These are phyloP conservation scores for Oryzias celebensis DNA, from an alignment of 2,113 vertebrate species.

Conservation along the genomic window DNA sequence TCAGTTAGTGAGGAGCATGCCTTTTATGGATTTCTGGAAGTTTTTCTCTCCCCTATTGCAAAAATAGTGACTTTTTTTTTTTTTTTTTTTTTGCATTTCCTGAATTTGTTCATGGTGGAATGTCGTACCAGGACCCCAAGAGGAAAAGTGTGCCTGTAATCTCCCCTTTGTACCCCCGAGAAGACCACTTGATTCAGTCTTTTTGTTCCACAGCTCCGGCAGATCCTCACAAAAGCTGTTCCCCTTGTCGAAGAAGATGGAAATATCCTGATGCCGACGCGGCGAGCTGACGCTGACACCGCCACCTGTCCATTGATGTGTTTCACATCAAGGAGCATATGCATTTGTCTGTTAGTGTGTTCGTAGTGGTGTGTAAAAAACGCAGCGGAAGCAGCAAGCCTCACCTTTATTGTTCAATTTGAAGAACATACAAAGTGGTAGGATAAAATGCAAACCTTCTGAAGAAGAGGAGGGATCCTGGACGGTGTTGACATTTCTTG, in stretches of 20 bases:
- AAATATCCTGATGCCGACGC: slow-evolving; percentile 47
- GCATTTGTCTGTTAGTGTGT: slow-evolving; percentile 54
- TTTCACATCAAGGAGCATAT: slow-evolving; percentile 66
- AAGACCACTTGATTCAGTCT: slow-evolving; percentile 75
- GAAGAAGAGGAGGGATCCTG: not conserved
- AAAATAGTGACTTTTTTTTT: slow-evolving; percentile 43
- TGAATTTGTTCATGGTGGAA: slow-evolving; percentile 46
- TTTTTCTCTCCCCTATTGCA: slow-evolving; percentile 30
- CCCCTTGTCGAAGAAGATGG: slow-evolving; percentile 52
- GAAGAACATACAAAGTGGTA: slow-evolving; percentile 2
- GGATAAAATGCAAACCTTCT: not conserved
- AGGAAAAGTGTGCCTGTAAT: slow-evolving; percentile 67
- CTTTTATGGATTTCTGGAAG: slow-evolving; percentile 37
- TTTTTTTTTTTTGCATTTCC: slow-evolving; percentile 54
- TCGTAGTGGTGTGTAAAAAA: slow-evolving; percentile 50
- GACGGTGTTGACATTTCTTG: not conserved
- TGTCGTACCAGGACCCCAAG: slow-evolving; percentile 62
- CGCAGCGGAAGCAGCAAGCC: not conserved
- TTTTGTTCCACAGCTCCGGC: slow-evolving; percentile 66
- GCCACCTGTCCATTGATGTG: slow-evolving; percentile 32
- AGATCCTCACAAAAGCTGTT: slow-evolving; percentile 57
- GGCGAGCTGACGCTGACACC: slow-evolving; percentile 6
- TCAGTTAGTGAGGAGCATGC: slow-evolving; percentile 21
- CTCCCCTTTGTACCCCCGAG: slow-evolving; percentile 66
- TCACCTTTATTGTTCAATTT: slow-evolving; percentile 16